These are phyloP conservation scores for Mesochorus sp. DNA, from an alignment of 2,888 invertebrate species.

Conservation along the genomic window DNA sequence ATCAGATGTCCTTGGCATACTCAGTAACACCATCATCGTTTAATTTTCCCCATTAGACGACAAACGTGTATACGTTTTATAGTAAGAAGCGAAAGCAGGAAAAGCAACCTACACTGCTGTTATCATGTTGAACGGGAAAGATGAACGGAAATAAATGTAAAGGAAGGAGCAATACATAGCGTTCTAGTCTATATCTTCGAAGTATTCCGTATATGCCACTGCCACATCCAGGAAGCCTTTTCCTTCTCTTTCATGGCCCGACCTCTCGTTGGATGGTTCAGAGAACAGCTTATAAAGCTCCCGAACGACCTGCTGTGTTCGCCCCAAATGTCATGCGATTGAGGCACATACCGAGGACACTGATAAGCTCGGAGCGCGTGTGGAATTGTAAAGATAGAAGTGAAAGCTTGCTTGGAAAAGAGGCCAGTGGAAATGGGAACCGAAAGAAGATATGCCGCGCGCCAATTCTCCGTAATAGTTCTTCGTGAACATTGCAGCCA, in stretches of 20 bases:
- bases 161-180: not conserved
- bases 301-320: conserved; percentile 25
- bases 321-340: conserved; percentile 38
- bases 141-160: not conserved
- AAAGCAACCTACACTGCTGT: no score
- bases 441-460: not conserved
- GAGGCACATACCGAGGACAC: conserved; percentile 24
- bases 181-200: not conserved
- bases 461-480: conserved; percentile 21
- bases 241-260: not conserved
- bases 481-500: conserved; percentile 12
- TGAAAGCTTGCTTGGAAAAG: not conserved
- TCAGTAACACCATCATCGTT: no score
- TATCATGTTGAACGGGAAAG: not conserved
- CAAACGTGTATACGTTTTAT: no score
- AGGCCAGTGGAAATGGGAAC: conserved; percentile 13
- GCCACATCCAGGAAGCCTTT: not conserved
- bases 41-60: no score
- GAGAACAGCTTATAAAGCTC: conserved; percentile 29
- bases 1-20: no score
- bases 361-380: conserved; percentile 29
- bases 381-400: conserved; percentile 17
- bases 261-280: conserved; percentile 2
- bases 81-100: no score
- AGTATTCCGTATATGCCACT: not conserved